Conservation (phyloP, 35 echinoderm and acorn worm species). For the Amphiura filiformis region DNA sequence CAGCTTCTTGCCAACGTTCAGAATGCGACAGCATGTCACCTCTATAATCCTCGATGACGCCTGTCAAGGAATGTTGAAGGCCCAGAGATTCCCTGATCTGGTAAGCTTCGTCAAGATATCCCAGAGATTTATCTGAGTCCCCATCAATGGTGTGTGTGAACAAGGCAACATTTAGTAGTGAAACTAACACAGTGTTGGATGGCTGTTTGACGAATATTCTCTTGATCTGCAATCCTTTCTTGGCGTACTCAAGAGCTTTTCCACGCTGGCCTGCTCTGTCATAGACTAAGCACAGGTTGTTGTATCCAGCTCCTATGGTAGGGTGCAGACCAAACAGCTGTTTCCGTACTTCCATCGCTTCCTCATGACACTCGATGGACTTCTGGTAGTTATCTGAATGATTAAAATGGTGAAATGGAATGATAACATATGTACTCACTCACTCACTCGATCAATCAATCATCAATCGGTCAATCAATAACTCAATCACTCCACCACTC, state of each 20-base stretch:
- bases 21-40: neutral
- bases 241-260: neutral
- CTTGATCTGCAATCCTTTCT: neutral
- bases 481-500: too few species aligned
- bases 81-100: neutral
- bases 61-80: neutral
- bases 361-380: too few species aligned
- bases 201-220: neutral
- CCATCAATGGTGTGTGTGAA: neutral
- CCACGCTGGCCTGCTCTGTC: neutral
- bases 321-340: neutral
- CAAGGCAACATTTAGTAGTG: neutral
- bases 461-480: too few species aligned
- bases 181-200: neutral
- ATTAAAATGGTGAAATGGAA: too few species aligned
- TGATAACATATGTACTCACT: too few species aligned
- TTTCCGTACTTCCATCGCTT: neutral
- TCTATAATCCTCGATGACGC: neutral
- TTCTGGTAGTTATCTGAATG: neutral
- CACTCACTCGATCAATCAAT: too few species aligned
- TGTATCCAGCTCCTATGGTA: neutral
- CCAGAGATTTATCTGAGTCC: neutral
- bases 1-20: too few species aligned
- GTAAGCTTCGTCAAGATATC: neutral
- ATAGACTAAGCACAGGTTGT: too few species aligned